Evolutionary conservation across 2,797 vertebrate genomes (phyloP), one percentile per base, ranked within the genome.

Genomic region (Discoglossus pictus): DNA sequence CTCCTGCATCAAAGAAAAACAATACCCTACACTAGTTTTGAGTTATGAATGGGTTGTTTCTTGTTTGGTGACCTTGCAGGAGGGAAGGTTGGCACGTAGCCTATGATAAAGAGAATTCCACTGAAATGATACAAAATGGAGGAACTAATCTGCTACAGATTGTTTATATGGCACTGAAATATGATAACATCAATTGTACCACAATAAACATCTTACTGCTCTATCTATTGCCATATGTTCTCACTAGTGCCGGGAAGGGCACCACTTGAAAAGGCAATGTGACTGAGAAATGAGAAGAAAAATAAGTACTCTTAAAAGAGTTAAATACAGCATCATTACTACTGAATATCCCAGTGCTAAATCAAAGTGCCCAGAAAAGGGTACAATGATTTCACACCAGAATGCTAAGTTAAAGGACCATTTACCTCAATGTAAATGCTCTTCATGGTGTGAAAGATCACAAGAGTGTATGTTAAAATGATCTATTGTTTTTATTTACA

Each of bases 161-260:
- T 56, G 67, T 63, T 70, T 63, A 56, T 70, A 50, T 63, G 52
- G 17, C 36, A 70, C 50, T 56, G 52, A 69, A 61, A 38, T 36
- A 43, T 53, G 44, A 69, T 69, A 34, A 61, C 27, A 60, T n/a
- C 31, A 18, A 34, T 55, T 21, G 31, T 47, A 44, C 35, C 34
- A 10, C 43, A 40, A 62, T 63, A 34, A 44, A 50, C 63, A 63
- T 70, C 43, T 56, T 56, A n/a, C n/a, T n/a, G n/a, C n/a, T n/a
- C n/a, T n/a, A n/a, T n/a, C n/a, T 70, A 63, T 62, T 56, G 59
- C 59, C 67, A 70, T 70, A 70, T 70, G 67, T 63, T 63, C 42
- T 47, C n/a, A 31, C 20, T 50, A 18, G 38, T 38, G 50, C 21
- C 25, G 21, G 38, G 21, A 63, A 70, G 52, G 67, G 43, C 60